phyloP scores from a whole-genome alignment of 2,888 invertebrate species.

The Sacculina carcini region DNA sequence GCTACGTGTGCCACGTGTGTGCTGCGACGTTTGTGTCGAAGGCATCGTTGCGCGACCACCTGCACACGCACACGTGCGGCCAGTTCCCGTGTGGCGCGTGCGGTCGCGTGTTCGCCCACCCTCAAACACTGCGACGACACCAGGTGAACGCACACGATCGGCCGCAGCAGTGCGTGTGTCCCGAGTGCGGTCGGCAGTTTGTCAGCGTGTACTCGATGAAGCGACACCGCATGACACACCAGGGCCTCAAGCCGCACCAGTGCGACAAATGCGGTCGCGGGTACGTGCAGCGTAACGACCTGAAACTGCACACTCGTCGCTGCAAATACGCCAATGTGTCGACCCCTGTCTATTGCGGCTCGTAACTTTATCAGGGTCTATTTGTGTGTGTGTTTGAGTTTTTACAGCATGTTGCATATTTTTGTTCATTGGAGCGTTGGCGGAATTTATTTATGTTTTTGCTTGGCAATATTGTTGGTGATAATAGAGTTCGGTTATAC shows the following conservation, averaged over 20 bases:
- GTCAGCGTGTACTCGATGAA: constrained; percentile 12
- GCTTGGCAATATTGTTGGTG: too few species aligned
- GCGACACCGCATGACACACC: constrained; percentile 12
- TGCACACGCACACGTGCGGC: not conserved
- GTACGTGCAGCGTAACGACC: constrained; percentile 12
- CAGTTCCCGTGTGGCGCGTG: not conserved
- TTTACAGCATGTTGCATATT: too few species aligned
- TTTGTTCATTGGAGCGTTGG: too few species aligned
- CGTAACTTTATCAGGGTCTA: too few species aligned
- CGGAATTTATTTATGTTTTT: too few species aligned
- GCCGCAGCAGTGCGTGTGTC: constrained; percentile 8
- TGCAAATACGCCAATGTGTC: not conserved
- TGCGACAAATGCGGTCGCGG: constrained; percentile 13
- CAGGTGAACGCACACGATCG: not conserved
- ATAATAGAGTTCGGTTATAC: too few species aligned
- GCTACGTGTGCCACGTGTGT: not conserved
- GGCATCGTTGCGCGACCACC: not conserved
- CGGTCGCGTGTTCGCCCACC: not conserved
- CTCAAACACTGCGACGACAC: not conserved
- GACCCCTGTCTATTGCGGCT: too few species aligned
- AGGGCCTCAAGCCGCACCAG: constrained; percentile 12
- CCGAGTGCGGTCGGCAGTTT: constrained; percentile 13
- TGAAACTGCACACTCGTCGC: constrained; percentile 12
- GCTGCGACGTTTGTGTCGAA: not conserved
- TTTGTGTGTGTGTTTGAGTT: too few species aligned